Evolutionary conservation across 2,113 vertebrate genomes (phyloP).

Genomic region (Syngnathus scovelli): DNA sequence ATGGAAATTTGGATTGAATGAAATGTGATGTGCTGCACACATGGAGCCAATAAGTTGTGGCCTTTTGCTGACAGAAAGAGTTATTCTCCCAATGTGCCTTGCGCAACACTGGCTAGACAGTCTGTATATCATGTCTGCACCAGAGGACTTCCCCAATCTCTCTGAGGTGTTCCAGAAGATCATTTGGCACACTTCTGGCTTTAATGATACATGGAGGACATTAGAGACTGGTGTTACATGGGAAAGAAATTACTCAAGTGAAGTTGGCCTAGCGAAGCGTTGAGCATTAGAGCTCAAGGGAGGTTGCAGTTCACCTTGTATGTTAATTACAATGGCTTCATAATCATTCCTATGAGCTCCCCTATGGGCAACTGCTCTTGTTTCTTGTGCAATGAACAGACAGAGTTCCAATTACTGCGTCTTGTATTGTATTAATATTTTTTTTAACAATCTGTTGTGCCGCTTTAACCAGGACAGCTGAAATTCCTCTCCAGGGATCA

Average conservation of each 20-base stretch:
- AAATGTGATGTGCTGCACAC: not conserved
- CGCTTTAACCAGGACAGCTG: not conserved
- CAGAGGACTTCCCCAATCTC: slow-evolving; percentile 25
- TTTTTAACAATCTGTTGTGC: not conserved
- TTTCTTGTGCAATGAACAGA: slow-evolving; percentile 17
- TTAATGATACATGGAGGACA: slow-evolving; percentile 44
- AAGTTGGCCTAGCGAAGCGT: slow-evolving; percentile 4
- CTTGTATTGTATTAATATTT: slow-evolving; percentile 6
- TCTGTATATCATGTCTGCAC: slow-evolving; percentile 26
- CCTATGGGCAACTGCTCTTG: slow-evolving; percentile 16
- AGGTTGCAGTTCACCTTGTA: slow-evolving; percentile 44
- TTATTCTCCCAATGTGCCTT: slow-evolving; percentile 20
- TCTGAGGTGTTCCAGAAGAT: slow-evolving; percentile 9
- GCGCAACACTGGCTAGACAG: slow-evolving; percentile 4
- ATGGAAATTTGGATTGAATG: not conserved
- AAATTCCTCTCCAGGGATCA: not conserved
- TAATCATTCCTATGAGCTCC: slow-evolving; percentile 21
- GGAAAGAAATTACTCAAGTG: slow-evolving; percentile 24
- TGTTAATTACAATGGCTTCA: slow-evolving; percentile 45
- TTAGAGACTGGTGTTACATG: slow-evolving; percentile 21
- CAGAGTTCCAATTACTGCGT: slow-evolving; percentile 4
- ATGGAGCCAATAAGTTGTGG: not conserved
- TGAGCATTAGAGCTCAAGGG: slow-evolving; percentile 11
- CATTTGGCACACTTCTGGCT: slow-evolving; percentile 11
- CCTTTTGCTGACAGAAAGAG: slow-evolving; percentile 7